Evolutionary conservation across 2,888 invertebrate genomes (phyloP).

Genomic region (Eueremaeus valkanovi): DNA sequence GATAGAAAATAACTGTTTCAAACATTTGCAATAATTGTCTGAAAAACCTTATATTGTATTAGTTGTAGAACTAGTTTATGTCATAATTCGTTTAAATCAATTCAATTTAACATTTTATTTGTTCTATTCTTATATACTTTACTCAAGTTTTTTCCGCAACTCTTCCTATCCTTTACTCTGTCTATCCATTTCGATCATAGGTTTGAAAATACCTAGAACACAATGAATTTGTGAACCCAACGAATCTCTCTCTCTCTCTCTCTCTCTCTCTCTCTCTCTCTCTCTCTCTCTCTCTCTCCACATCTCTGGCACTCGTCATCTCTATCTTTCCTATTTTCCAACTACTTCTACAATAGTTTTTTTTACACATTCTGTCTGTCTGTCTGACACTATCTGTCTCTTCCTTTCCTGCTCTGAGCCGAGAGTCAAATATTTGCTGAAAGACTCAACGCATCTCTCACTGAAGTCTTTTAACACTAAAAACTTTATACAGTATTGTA

Average conservation of each 20-base stretch:
- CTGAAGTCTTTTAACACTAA: not conserved
- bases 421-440: slow-evolving; percentile 23
- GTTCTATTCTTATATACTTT: not conserved
- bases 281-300: no score
- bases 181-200: no score
- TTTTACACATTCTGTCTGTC: not conserved
- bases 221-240: not conserved
- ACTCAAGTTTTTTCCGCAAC: not conserved
- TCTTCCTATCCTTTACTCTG: not conserved
- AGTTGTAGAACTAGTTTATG: no score
- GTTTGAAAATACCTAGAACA: not conserved
- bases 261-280: not conserved
- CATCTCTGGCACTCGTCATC: not conserved
- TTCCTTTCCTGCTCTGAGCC: not conserved
- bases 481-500: not conserved
- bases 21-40: no score
- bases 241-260: not conserved
- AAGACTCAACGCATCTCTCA: not conserved
- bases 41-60: no score
- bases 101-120: not conserved
- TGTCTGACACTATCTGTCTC: not conserved
- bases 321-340: no score
- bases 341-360: no score
- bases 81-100: not conserved
- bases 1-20: no score